Conservation (phyloP, 2,113 vertebrate species). For the Osmerus mordax region DNA sequence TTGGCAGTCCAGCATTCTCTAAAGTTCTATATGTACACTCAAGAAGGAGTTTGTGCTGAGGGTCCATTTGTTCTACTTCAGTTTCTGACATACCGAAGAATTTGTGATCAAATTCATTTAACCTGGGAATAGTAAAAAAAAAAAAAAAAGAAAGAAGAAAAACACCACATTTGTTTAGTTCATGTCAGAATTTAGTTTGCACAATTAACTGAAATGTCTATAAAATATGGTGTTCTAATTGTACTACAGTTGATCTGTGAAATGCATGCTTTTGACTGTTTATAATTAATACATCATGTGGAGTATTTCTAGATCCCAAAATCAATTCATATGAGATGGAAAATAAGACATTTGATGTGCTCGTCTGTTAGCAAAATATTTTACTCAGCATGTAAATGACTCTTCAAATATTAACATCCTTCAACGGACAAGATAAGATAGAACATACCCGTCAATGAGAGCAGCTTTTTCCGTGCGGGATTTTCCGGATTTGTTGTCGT, state of each 20-base stretch:
- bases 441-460: conserved; percentile 72
- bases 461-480: conserved; percentile 71
- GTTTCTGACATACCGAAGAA: conserved; percentile 76
- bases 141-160: background rate
- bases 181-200: background rate
- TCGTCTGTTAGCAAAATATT: background rate
- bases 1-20: conserved; percentile 78
- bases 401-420: too few species aligned
- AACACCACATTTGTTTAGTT: background rate
- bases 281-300: too few species aligned
- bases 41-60: conserved; percentile 78
- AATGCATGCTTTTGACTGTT: too few species aligned
- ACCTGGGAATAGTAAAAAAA: conserved; percentile 50
- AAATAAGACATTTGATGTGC: background rate
- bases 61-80: conserved; percentile 78
- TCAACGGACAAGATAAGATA: background rate
- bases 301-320: background rate
- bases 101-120: conserved; percentile 80
- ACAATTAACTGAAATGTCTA: background rate
- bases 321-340: background rate
- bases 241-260: too few species aligned
- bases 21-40: conserved; percentile 80
- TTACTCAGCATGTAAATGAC: background rate
- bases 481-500: conserved; percentile 76
- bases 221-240: too few species aligned